phyloP scores from a whole-genome alignment of 2,888 invertebrate species.

The Cinara cedri region DNA sequence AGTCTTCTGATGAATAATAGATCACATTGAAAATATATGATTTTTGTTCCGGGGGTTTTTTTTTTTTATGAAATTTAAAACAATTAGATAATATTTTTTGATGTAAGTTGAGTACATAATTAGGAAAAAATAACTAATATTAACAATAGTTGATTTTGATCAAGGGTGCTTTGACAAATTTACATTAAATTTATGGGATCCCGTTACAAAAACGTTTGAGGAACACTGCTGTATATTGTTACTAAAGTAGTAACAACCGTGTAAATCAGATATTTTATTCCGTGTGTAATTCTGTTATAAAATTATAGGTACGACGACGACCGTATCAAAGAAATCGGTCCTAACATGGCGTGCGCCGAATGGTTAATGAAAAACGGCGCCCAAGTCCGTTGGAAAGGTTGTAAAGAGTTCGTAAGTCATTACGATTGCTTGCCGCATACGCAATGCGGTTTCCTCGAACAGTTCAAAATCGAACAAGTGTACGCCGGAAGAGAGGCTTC shows the following conservation, averaged over 20 bases:
- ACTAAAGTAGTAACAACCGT: not conserved
- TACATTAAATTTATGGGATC: too few species aligned
- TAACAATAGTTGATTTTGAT: too few species aligned
- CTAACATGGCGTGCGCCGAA: constrained; percentile 91
- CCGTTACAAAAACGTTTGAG: not conserved
- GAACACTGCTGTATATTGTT: not conserved
- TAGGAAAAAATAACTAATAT: too few species aligned
- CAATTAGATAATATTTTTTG: too few species aligned
- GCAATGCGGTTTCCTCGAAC: not conserved
- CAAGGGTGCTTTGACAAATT: too few species aligned
- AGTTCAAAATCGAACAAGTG: constrained; percentile 71
- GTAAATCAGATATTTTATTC: not conserved
- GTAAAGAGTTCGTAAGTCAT: constrained; percentile 62
- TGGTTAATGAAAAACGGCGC: constrained; percentile 94
- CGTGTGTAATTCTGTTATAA: too few species aligned
- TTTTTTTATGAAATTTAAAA: too few species aligned
- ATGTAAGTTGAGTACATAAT: too few species aligned
- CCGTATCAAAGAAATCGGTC: constrained; percentile 75
- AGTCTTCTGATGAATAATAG: too few species aligned
- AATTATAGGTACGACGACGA: constrained; percentile 69
- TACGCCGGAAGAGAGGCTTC: constrained; percentile 72
- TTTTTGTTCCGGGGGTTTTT: too few species aligned
- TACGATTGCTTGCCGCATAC: constrained; percentile 70
- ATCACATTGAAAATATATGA: too few species aligned
- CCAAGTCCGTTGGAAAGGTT: constrained; percentile 73